A percentile compares a stretch with the other conserved stretches of the same genome.
These are phyloP conservation scores for Coranthus polyacanthus DNA, from an alignment of 2,797 vertebrate species.

Conservation along the genomic window DNA sequence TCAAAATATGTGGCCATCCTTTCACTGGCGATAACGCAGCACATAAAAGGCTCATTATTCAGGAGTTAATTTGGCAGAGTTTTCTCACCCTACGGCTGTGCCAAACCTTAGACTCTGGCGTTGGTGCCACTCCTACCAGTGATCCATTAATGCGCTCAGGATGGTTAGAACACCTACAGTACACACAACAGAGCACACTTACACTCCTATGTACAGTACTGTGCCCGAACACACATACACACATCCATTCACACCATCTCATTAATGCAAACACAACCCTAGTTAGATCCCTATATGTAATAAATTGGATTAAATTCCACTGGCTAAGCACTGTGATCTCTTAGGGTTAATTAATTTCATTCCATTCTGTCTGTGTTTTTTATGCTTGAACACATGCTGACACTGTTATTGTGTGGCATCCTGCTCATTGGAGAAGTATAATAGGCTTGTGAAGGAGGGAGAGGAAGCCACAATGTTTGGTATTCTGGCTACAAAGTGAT, in stretches of 20 bases:
- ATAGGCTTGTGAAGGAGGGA: slow-evolving; percentile 68
- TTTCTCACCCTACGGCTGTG: slow-evolving; percentile 47
- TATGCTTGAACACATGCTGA: slow-evolving; percentile 83
- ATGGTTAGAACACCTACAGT: slow-evolving; percentile 16
- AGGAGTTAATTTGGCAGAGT: slow-evolving; percentile 70
- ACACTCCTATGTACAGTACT: background rate
- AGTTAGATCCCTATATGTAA: slow-evolving; percentile 81
- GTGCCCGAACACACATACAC: slow-evolving; percentile 18
- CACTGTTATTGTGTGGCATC: slow-evolving; percentile 79
- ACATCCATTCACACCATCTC: slow-evolving; percentile 45
- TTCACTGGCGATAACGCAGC: slow-evolving; percentile 56
- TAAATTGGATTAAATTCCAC: slow-evolving; percentile 85
- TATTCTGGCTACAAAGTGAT: slow-evolving; percentile 77
- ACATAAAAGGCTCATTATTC: slow-evolving; percentile 78
- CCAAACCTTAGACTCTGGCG: slow-evolving; percentile 48
- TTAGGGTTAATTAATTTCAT: slow-evolving; percentile 87
- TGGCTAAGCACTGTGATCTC: slow-evolving; percentile 81
- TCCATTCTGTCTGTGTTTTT: slow-evolving; percentile 83
- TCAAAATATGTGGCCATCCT: slow-evolving; percentile 50
- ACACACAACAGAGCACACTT: slow-evolving; percentile 6
- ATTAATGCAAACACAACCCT: slow-evolving; percentile 74
- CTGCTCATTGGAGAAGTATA: slow-evolving; percentile 77
- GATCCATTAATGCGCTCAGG: slow-evolving; percentile 38
- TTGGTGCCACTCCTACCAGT: slow-evolving; percentile 36
- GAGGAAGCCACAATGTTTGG: slow-evolving; percentile 68